Conservation (phyloP, 2,888 invertebrate species). For the Drosophila melanosoma region DNA sequence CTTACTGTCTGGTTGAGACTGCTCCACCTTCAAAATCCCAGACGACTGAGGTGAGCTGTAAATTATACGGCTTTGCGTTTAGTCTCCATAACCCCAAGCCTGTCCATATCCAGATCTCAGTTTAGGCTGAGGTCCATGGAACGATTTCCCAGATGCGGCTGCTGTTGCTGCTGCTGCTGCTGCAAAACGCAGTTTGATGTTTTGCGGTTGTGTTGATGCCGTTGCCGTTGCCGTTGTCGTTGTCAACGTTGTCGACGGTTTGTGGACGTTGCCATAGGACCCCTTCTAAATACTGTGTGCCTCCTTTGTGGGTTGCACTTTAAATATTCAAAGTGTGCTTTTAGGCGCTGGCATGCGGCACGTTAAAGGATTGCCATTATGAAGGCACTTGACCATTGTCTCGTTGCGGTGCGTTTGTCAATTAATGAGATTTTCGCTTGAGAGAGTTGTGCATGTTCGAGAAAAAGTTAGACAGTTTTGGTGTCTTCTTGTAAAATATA, state of each 20-base stretch:
- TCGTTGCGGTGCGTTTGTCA: conserved; percentile 47
- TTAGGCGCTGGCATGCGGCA: conserved; percentile 45
- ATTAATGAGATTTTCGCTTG: conserved; percentile 55
- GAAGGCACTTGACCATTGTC: conserved; percentile 32
- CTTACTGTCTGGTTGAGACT: conserved; percentile 24
- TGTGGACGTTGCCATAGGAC: conserved; percentile 7
- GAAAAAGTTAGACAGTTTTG: not conserved
- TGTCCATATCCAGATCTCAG: conserved; percentile 19
- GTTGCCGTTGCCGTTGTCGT: conserved; percentile 67
- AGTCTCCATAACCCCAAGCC: conserved; percentile 62
- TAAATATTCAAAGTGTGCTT: conserved; percentile 71
- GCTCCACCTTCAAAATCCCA: conserved; percentile 18
- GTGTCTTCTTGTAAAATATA: not conserved
- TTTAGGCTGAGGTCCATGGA: conserved; percentile 11
- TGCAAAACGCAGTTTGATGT: conserved; percentile 69
- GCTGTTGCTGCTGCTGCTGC: conserved; percentile 19
- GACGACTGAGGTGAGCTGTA: conserved; percentile 62
- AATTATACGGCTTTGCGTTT: conserved; percentile 79
- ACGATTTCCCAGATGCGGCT: conserved; percentile 18
- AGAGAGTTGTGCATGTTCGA: not conserved
- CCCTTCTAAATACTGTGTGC: conserved; percentile 15
- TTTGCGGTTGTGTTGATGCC: conserved; percentile 73
- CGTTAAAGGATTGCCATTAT: conserved; percentile 36
- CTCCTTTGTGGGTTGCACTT: conserved; percentile 20
- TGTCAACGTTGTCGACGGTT: conserved; percentile 44